These are phyloP conservation scores for Sebastes melanostomus DNA, from an alignment of 2,797 vertebrate genomes.

Conservation along the genomic window DNA sequence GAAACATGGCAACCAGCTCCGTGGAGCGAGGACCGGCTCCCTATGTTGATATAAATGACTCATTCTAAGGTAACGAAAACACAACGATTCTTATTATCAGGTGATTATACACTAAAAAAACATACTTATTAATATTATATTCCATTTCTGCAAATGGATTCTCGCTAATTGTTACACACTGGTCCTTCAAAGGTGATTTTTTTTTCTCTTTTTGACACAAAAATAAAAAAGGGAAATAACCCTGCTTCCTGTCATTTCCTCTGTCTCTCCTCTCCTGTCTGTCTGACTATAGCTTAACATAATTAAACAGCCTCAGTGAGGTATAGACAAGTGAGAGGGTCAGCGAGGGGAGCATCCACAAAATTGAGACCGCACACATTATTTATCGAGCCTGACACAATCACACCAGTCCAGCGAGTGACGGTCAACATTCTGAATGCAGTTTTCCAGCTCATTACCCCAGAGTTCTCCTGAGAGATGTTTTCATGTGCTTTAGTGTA, in stretches of 20 bases:
- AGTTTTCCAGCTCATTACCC: conserved; percentile 61
- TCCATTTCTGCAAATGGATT: background rate
- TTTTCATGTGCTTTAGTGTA: conserved; percentile 9
- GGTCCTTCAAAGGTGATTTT: background rate
- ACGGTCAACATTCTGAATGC: conserved; percentile 48
- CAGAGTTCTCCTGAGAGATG: conserved; percentile 46
- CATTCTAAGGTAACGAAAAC: background rate
- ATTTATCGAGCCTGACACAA: conserved; percentile 44
- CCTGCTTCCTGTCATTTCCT: background rate
- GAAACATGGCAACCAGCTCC: background rate
- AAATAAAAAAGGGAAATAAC: background rate
- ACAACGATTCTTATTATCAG: background rate
- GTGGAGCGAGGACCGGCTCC: background rate
- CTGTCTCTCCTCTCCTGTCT: background rate
- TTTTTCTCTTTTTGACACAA: conserved; percentile 1
- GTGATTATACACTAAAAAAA: background rate
- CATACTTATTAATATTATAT: background rate
- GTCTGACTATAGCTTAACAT: conserved; percentile 15
- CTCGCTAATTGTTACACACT: background rate
- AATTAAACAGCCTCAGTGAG: conserved; percentile 42
- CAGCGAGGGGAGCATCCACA: conserved; percentile 16
- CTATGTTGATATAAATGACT: background rate
- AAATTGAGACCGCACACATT: conserved; percentile 31
- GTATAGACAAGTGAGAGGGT: conserved; percentile 1
- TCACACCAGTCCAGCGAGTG: conserved; percentile 18